Evolutionary conservation across 1,140 invertebrate genomes (phyloP).

Genomic region (Oryzaephilus surinamensis): DNA sequence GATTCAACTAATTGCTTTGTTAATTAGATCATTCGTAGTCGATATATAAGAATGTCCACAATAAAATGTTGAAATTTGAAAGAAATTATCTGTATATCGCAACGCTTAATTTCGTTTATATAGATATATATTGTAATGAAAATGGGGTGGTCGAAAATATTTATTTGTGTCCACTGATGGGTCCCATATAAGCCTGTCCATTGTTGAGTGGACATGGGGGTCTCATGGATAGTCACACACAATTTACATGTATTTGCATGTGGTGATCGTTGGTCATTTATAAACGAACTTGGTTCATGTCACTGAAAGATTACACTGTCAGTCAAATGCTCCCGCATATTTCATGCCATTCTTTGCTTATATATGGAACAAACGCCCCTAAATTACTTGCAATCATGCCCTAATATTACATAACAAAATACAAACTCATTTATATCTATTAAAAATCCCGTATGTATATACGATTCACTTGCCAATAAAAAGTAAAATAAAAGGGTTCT

Average conservation of each 20-base stretch:
- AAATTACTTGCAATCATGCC: conserved; percentile 20
- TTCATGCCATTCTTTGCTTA: conserved; percentile 18
- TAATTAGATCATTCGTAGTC: conserved; percentile 18
- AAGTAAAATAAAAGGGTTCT: too few relatives aligned
- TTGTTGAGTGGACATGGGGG: conserved; percentile 11
- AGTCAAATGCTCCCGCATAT: conserved; percentile 27
- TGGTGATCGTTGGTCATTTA: conserved; percentile 31
- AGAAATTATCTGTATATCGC: too few relatives aligned
- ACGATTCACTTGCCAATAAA: too few relatives aligned
- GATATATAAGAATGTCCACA: too few relatives aligned
- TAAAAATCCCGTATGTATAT: too few relatives aligned
- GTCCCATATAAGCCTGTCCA: conserved; percentile 4
- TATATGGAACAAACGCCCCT: conserved; percentile 15
- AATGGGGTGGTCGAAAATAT: too few relatives aligned
- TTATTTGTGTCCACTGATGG: too few relatives aligned
- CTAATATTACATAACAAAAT: too few relatives aligned
- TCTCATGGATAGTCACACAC: conserved; percentile 15
- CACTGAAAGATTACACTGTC: conserved; percentile 34
- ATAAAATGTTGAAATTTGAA: too few relatives aligned
- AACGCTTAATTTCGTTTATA: too few relatives aligned
- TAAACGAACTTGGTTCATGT: conserved; percentile 29
- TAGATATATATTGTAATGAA: too few relatives aligned
- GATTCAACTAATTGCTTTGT: conserved; percentile 13
- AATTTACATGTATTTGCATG: conserved; percentile 35
- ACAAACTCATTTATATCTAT: conserved; percentile 19